Evolutionary conservation across 2,888 invertebrate genomes (phyloP), one percentile per base, ranked within the genome.

Genomic region (Hirtodrosophila duncani): DNA sequence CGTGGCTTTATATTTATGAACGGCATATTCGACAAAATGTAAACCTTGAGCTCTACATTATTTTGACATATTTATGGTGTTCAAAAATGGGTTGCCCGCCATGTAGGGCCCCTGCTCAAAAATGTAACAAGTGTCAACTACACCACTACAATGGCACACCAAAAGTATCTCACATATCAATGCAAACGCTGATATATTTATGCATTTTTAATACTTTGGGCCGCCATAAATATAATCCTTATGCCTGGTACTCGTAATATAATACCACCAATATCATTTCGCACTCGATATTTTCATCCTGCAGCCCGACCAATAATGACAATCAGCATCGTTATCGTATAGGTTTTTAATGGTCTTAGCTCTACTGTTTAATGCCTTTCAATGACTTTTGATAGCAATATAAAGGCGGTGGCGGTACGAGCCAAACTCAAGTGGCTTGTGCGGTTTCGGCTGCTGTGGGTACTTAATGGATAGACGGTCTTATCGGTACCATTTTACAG

Each of bases 21-120:
- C 10, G 5, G 13, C 31, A 45, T 51, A 57, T 42, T 36, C 34
- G 53, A 39, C 51, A 20, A 29, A 49, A 33, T 18, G 18, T 17
- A 9, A 18, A 2, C 18, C 26, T 51, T 39, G 51, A 33, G 29
- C 37, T 55, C 9, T 43, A 29, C 23, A 44, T 29, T 81, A 81
- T 83, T 83, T 83, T 82, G 82, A 83, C 82, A 83, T 80, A 62
- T 82, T 82, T 82, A 82, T 83, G 83, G 66, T 49, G 37, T 36
- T 49, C 44, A 49, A 57, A 59, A 78, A 63, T 68, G 66, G 49
- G 57, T 61, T 56, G 38, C 31, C 53, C 21, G 24, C 23, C 42
- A n/a, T n/a, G n/a, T 44, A 44, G 24, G 23, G 38, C 48, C 34
- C 50, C 50, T n/a, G n/a, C n/a, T n/a, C n/a, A n/a, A n/a, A n/a